A percentile compares a stretch with the other conserved stretches of the same genome.
phyloP scores from a whole-genome alignment of 2,113 vertebrate species.

The Otis tarda region DNA sequence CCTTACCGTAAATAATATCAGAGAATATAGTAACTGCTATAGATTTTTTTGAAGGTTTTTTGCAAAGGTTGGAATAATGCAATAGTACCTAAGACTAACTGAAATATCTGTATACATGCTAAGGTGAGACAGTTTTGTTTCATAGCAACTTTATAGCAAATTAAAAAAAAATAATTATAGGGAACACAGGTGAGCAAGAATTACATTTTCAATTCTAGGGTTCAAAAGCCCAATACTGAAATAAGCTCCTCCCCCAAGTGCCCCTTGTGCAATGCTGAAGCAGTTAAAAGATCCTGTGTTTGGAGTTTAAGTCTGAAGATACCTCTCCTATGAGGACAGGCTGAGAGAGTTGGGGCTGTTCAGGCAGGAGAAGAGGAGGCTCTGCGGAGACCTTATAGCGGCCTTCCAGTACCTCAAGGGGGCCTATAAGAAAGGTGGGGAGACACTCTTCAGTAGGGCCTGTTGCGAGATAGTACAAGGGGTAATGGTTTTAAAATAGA shows the following conservation, averaged over 20 bases:
- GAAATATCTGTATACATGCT: background rate
- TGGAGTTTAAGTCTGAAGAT: background rate
- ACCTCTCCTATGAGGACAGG: no score
- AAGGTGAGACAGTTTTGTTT: background rate
- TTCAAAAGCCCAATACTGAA: background rate
- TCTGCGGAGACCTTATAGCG: no score
- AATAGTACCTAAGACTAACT: background rate
- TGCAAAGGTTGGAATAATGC: background rate
- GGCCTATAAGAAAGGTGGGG: no score
- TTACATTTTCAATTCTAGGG: background rate
- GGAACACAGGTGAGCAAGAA: background rate
- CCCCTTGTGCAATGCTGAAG: background rate
- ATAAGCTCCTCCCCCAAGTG: background rate
- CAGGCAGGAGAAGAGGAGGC: no score
- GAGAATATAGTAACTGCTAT: background rate
- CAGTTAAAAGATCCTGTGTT: background rate
- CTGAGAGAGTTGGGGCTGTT: no score
- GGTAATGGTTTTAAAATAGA: no score
- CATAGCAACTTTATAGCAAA: background rate
- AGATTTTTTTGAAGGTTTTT: background rate
- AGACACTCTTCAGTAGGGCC: no score
- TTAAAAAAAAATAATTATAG: background rate
- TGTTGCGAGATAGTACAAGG: no score
- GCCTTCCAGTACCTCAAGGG: no score
- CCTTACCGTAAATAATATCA: background rate